These are phyloP conservation scores for Burhinus oedicnemus DNA, from an alignment of 2,113 vertebrate genomes.

Conservation along the genomic window DNA sequence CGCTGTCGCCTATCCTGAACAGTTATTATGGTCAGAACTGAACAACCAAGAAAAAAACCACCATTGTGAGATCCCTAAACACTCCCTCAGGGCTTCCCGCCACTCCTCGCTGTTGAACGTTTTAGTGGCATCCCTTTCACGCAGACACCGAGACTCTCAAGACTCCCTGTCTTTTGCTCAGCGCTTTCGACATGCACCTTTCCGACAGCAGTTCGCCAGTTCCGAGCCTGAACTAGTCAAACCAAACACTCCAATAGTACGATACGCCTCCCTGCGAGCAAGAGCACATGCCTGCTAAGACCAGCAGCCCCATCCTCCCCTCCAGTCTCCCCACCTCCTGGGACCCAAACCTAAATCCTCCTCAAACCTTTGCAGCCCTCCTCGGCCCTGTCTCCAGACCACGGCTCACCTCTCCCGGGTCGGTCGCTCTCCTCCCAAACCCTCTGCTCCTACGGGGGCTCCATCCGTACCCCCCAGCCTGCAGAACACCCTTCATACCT, in stretches of 20 bases:
- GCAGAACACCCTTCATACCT: neutral
- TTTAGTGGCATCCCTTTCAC: neutral
- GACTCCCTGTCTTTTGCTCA: neutral
- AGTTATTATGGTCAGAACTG: neutral
- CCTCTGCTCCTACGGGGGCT: neutral
- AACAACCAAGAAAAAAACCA: neutral
- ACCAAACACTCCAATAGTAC: rapidly evolving
- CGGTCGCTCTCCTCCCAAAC: neutral
- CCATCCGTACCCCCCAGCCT: neutral
- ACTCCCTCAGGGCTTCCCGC: rapidly evolving
- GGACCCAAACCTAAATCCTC: neutral
- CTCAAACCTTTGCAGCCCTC: neutral
- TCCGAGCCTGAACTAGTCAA: neutral
- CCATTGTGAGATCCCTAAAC: neutral
- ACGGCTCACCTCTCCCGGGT: neutral
- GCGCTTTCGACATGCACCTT: neutral
- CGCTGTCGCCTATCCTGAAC: neutral
- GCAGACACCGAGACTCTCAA: neutral
- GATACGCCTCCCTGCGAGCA: rapidly evolving
- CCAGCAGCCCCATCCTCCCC: neutral
- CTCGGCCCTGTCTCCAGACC: neutral
- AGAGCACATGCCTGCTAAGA: rapidly evolving
- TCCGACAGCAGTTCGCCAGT: rapidly evolving
- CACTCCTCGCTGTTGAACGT: neutral
- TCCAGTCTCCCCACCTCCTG: neutral